A percentile compares a stretch with the other conserved stretches of the same genome.
These are phyloP conservation scores for Leptatherina wallacei DNA, from an alignment of 2,797 vertebrate genomes.

Conservation along the genomic window DNA sequence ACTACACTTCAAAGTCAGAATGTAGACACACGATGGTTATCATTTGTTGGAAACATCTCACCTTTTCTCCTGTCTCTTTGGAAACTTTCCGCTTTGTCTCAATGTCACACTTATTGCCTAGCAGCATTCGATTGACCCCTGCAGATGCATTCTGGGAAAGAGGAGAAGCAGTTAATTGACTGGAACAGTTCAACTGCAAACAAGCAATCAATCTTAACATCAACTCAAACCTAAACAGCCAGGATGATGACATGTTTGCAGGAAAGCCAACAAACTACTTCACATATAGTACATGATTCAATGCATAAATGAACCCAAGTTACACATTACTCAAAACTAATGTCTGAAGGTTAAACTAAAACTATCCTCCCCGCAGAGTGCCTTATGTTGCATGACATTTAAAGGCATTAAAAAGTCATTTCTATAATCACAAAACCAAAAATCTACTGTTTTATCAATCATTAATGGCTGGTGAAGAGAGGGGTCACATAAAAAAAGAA, in stretches of 20 bases:
- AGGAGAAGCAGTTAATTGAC: constrained; percentile 35
- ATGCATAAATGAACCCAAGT: neutral
- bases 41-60: constrained; percentile 55
- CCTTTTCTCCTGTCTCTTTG: constrained; percentile 90
- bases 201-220: neutral
- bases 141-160: constrained; percentile 89
- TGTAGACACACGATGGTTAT: neutral
- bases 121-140: constrained; percentile 90
- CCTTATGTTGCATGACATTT: neutral
- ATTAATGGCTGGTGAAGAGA: no score
- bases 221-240: neutral
- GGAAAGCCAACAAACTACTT: neutral
- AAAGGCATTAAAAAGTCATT: neutral
- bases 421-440: neutral
- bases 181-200: neutral
- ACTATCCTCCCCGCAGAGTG: neutral
- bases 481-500: neutral
- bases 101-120: constrained; percentile 97
- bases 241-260: neutral
- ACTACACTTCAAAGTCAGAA: neutral
- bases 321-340: neutral
- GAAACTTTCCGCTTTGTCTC: constrained; percentile 90
- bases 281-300: neutral
- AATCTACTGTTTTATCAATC: no score
- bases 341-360: neutral